A percentile compares a stretch with the other conserved stretches of the same genome.
Conservation (phyloP, 2,888 invertebrate genomes). For the Eupithecia subumbrata region DNA sequence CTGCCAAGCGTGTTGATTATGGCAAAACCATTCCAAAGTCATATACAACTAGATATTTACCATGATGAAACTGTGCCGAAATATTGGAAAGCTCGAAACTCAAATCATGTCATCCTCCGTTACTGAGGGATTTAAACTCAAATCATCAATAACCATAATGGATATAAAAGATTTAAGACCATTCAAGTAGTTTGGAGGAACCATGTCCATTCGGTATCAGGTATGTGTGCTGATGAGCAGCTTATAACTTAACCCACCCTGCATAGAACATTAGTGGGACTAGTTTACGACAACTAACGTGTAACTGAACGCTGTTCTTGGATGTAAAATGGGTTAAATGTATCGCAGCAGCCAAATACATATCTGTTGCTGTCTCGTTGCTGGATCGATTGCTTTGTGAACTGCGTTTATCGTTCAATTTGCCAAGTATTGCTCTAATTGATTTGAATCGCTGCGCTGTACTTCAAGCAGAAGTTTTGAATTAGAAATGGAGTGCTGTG, state of each 20-base stretch:
- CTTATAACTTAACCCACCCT: slow-evolving; percentile 21
- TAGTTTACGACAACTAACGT: slow-evolving; percentile 43
- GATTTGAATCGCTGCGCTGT: not conserved
- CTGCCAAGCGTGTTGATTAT: too few species aligned
- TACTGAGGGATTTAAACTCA: too few species aligned
- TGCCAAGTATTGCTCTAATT: not conserved
- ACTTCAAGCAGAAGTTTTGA: not conserved
- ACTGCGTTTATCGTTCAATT: slow-evolving; percentile 11
- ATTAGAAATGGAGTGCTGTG: not conserved
- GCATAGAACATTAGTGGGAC: slow-evolving; percentile 41
- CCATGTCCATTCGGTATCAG: too few species aligned
- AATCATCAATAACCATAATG: too few species aligned
- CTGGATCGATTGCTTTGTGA: slow-evolving; percentile 13
- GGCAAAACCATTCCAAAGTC: too few species aligned
- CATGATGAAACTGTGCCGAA: too few species aligned
- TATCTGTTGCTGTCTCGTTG: slow-evolving; percentile 20
- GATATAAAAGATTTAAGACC: too few species aligned
- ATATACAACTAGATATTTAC: too few species aligned
- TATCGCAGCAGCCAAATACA: slow-evolving; percentile 32
- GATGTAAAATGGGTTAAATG: slow-evolving; percentile 42
- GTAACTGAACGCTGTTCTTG: slow-evolving; percentile 40
- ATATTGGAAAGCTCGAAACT: too few species aligned
- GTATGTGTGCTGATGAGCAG: not conserved
- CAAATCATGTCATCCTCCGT: too few species aligned
- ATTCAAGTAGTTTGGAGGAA: too few species aligned